Evolutionary conservation across 2,113 vertebrate genomes (phyloP).

Genomic region (Tympanuchus pallidicinctus): DNA sequence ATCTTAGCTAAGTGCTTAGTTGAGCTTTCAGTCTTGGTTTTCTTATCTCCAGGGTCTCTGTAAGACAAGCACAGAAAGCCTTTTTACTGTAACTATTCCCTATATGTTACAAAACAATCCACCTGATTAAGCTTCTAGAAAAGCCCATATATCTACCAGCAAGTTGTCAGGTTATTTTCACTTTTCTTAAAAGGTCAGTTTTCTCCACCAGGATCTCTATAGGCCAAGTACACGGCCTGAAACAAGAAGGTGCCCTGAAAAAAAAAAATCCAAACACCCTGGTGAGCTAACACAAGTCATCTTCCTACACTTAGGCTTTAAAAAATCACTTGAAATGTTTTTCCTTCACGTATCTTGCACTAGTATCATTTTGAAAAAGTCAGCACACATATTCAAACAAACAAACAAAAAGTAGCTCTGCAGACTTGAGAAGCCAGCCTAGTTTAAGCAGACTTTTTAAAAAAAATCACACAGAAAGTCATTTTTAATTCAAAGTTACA

Average conservation of each 20-base stretch:
- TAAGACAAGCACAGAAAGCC: not conserved
- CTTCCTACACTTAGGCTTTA: not conserved
- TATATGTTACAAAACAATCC: not conserved
- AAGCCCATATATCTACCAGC: not conserved
- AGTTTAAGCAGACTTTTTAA: not conserved
- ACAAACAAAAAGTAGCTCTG: too few species aligned
- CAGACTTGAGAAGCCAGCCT: not conserved
- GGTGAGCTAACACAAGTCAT: not conserved
- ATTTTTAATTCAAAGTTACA: not conserved
- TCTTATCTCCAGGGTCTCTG: not conserved
- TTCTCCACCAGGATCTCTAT: not conserved
- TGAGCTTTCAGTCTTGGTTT: not conserved
- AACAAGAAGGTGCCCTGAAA: not conserved
- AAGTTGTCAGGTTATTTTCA: not conserved
- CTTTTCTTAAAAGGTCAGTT: not conserved
- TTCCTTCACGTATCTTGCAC: too few species aligned
- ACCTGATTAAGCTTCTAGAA: not conserved
- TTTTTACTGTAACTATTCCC: not conserved
- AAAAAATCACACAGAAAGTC: not conserved
- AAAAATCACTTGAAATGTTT: not conserved
- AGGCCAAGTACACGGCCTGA: not conserved
- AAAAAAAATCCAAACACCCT: not conserved
- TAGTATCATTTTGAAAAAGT: not conserved
- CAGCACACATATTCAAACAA: not conserved
- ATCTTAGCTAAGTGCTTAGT: not conserved